A percentile compares a stretch with the other conserved stretches of the same genome.
Conservation (phyloP, 2,888 invertebrate species). For the Hydrotaea cyrtoneurina region DNA sequence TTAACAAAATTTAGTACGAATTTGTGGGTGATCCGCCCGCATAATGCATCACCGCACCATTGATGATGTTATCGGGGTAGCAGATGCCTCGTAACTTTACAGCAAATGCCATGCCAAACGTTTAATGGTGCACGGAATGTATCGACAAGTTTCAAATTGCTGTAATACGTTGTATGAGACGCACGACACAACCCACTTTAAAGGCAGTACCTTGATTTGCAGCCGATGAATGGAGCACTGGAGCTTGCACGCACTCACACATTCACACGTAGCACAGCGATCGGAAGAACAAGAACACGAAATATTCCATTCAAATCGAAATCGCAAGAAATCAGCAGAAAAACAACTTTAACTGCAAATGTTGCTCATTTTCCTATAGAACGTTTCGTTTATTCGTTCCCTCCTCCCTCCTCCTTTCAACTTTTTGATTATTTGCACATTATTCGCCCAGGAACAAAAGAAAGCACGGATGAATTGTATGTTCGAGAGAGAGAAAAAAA, state of each 20-base stretch:
- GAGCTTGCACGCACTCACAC: background rate
- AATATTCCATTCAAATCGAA: conserved; percentile 25
- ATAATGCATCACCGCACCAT: too few relatives aligned
- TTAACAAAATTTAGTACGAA: too few relatives aligned
- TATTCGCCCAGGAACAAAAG: conserved; percentile 28
- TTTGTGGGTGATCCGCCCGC: too few relatives aligned
- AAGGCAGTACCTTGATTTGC: conserved; percentile 54
- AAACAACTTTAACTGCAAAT: conserved; percentile 62
- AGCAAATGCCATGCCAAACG: background rate
- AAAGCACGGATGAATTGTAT: conserved; percentile 17
- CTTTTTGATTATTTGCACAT: conserved; percentile 48
- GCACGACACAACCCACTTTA: conserved; percentile 44
- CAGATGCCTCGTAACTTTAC: background rate
- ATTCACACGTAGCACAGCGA: background rate
- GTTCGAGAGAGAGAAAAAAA: too few relatives aligned
- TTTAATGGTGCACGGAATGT: conserved; percentile 52
- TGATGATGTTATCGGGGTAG: too few relatives aligned
- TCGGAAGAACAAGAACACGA: conserved; percentile 24
- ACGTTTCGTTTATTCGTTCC: conserved; percentile 42
- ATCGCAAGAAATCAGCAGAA: conserved; percentile 39
- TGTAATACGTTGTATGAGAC: conserved; percentile 46
- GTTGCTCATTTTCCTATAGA: conserved; percentile 62
- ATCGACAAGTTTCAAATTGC: conserved; percentile 60
- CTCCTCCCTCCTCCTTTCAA: conserved; percentile 6
- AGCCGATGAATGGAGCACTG: background rate